Conservation (phyloP, 1,140 invertebrate species). For the Aleiodes sp. region DNA sequence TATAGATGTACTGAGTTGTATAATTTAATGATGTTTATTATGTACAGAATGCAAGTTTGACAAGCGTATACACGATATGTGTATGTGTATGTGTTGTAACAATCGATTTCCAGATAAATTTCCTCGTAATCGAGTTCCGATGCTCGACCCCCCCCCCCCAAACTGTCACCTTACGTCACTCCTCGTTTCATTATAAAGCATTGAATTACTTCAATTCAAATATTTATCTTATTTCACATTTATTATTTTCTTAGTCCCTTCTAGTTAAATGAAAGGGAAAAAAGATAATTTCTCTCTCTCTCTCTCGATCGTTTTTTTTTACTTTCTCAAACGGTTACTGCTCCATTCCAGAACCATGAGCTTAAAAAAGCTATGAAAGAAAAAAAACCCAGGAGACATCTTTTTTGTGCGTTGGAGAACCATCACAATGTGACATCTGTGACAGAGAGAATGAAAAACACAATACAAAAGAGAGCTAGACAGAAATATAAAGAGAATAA, state of each 20-base stretch:
- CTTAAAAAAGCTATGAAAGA: slow-evolving; percentile 4
- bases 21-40: neutral
- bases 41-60: slow-evolving; percentile 1
- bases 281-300: neutral
- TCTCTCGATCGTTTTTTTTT: neutral
- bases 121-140: neutral
- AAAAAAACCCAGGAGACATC: slow-evolving; percentile 33
- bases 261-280: neutral
- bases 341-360: slow-evolving; percentile 7
- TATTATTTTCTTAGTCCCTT: neutral
- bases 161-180: neutral
- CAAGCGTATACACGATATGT: neutral
- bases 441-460: neutral
- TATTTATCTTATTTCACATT: too few species aligned
- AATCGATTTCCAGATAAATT: slow-evolving; percentile 12
- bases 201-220: neutral
- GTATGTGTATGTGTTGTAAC: neutral
- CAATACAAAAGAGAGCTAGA: slow-evolving; percentile 30
- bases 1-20: too few species aligned
- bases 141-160: neutral
- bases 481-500: slow-evolving; percentile 11
- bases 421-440: slow-evolving; percentile 17
- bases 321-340: neutral
- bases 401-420: slow-evolving; percentile 6
- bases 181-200: neutral